phyloP scores from a whole-genome alignment of 1,140 invertebrate species.

The Trichogramma pretiosum region DNA sequence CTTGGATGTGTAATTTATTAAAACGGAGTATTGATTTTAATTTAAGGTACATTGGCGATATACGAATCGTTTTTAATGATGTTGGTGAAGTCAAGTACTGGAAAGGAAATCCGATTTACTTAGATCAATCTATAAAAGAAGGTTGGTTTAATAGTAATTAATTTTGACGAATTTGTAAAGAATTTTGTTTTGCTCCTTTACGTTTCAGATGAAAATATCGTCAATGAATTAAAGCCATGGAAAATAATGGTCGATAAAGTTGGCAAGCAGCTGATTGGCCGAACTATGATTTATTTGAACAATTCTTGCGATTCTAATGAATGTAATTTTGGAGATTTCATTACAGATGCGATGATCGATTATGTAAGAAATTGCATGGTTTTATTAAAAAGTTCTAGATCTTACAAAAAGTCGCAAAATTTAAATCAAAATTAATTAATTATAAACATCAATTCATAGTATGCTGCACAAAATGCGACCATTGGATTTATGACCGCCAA shows the following conservation, averaged over 20 bases:
- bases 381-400: constrained; percentile 30
- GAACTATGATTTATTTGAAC: constrained; percentile 48
- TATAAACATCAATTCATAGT: constrained; percentile 23
- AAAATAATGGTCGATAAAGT: constrained; percentile 49
- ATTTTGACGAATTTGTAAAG: neutral
- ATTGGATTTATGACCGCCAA: constrained; percentile 63
- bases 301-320: constrained; percentile 51
- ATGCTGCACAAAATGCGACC: constrained; percentile 59
- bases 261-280: constrained; percentile 50
- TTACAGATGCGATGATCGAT: constrained; percentile 64
- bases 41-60: constrained; percentile 30
- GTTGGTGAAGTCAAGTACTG: constrained; percentile 58
- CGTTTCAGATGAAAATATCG: constrained; percentile 43
- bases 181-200: neutral
- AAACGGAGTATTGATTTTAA: neutral
- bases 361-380: constrained; percentile 22
- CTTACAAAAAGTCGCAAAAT: constrained; percentile 21
- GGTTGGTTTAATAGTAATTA: constrained; percentile 41
- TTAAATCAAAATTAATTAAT: neutral
- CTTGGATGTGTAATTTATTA: neutral
- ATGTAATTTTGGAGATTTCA: constrained; percentile 68
- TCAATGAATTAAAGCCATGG: constrained; percentile 51
- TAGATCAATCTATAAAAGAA: constrained; percentile 54
- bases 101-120: constrained; percentile 66
- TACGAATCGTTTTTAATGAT: constrained; percentile 62